Base-by-base conservation (phyloP, 64 coral and sea anemone species). In the Dendrophyllia cribrosa region DNA sequence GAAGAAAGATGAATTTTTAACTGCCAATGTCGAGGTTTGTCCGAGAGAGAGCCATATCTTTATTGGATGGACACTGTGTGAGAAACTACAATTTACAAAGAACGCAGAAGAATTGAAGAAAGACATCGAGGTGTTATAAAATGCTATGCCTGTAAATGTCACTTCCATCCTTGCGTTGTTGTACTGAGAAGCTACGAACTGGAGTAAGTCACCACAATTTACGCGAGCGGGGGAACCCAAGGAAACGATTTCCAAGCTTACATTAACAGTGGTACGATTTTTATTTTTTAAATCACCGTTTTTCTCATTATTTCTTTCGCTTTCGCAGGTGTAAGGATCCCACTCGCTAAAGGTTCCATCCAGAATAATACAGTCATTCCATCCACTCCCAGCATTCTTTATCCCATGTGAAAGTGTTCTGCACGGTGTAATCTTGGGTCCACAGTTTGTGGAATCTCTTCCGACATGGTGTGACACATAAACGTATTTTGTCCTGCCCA, bases 81-180 rank as follows among this genome's bases (percentile, higher is more conserved):
- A 22, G 24, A 82, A 82, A 19, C 5, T 21, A 17, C 78, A 82
- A 7, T 82, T 47, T 44, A 46, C 78, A 82, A 82, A 82, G 15
- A 13, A 61, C 17, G 64, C 78, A 20, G 58, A 46, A 8, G 58
- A 45, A 46, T 82, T 58, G 78, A 47, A 64, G 26, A 82, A 82
- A 20, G 15, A 2, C 78, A 82, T 64, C 6, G 78, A 82, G 3
- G 78, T 82, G 3, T 82, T 82, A 4, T 3, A 7, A 47, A 82
- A 82, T 3, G 46, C 23, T 11, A 82, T 64, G 7, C 59, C 43
- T 43, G 58, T 63, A 10, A 82, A 64, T 4, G 16, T 60, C 9
- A 82, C 34, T 1, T 82, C 9, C 58, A 82, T 63, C 23, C 47
- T 34, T 17, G 44, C 13, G 9, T 7, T 64, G 6, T 64, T 82